Evolutionary conservation across 2,888 invertebrate genomes (phyloP), one percentile per base, ranked within the genome.

Genomic region (Chrysodeixis includens): DNA sequence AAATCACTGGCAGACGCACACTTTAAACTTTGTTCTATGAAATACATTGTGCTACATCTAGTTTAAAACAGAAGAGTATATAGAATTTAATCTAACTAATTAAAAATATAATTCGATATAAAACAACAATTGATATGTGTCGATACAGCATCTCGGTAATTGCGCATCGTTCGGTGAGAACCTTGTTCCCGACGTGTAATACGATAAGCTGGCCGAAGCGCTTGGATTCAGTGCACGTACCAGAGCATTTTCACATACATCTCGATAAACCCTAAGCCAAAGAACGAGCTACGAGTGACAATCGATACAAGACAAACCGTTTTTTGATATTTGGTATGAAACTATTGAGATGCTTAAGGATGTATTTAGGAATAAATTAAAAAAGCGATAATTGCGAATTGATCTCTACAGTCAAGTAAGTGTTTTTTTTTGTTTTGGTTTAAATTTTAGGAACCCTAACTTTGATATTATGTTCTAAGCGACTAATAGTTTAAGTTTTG

Each of bases 211-310:
- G 66, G 79, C 65, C 73, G 66, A 54, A 65, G 59, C 46, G 71
- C 51, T 71, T 58, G 76, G 64, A 85, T 83, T 83, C 82, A 55
- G 59, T 70, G 69, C 82, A 83, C 81, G 82, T 86, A 56, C 57
- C 62, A 62, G 58, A 81, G 74, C 81, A 84, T 85, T 85, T 80
- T 79, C 82, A 80, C 79, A 79, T 82, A 78, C 67, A 79, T 81
- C 76, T 74, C 70, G 72, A 78, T 77, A 80, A 74, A 71, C 76
- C 79, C 79, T 82, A 80, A 80, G 76, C 63, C 62, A 74, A 80
- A 84, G 77, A 79, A 72, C 69, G 59, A 66, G 68, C 57, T 70
- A 56, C 56, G 20, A 65, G 58, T 58, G 58, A 68, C 62, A 69
- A 69, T 62, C 20, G 10, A 67, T 56, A 8, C 30, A 60, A 56